Conservation (phyloP, 2,797 vertebrate genomes). For the Microchirus variegatus region DNA sequence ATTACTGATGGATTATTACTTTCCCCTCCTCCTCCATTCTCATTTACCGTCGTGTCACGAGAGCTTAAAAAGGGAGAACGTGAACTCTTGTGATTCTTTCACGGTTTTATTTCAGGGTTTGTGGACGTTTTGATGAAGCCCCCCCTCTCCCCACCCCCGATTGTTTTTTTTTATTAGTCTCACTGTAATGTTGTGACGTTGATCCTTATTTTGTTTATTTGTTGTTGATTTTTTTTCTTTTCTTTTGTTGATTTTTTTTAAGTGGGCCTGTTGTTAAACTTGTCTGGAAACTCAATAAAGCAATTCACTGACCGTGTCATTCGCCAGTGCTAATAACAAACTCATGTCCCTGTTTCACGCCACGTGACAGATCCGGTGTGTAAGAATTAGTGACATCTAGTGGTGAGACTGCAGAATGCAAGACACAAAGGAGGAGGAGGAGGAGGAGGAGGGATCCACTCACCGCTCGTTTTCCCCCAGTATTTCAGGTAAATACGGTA, state of each 20-base stretch:
- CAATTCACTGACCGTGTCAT: conserved; percentile 60
- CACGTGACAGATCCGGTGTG: too few species aligned
- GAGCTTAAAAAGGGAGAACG: conserved; percentile 76
- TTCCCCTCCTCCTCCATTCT: conserved; percentile 38
- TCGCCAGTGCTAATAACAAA: too few species aligned
- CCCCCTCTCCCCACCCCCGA: conserved; percentile 1
- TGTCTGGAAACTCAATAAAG: conserved; percentile 81
- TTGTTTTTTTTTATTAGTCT: conserved; percentile 56
- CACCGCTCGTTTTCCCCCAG: too few species aligned
- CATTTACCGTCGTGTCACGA: conserved; percentile 60
- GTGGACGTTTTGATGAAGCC: conserved; percentile 66
- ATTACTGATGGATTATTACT: conserved; percentile 77
- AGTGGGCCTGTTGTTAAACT: conserved; percentile 78
- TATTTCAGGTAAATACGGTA: too few species aligned
- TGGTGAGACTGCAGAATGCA: too few species aligned
- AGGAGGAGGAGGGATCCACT: too few species aligned
- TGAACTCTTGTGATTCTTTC: conserved; percentile 59
- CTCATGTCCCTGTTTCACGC: too few species aligned
- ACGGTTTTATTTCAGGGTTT: conserved; percentile 67
- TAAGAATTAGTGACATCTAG: too few species aligned
- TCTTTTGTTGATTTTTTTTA: too few species aligned
- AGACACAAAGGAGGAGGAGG: too few species aligned
- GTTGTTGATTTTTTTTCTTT: conserved; percentile 25
- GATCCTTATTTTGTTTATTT: conserved; percentile 64
- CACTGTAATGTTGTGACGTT: conserved; percentile 73